Base-by-base conservation (phyloP, 2,797 vertebrate genomes). In the Bradypodion ventrale region DNA sequence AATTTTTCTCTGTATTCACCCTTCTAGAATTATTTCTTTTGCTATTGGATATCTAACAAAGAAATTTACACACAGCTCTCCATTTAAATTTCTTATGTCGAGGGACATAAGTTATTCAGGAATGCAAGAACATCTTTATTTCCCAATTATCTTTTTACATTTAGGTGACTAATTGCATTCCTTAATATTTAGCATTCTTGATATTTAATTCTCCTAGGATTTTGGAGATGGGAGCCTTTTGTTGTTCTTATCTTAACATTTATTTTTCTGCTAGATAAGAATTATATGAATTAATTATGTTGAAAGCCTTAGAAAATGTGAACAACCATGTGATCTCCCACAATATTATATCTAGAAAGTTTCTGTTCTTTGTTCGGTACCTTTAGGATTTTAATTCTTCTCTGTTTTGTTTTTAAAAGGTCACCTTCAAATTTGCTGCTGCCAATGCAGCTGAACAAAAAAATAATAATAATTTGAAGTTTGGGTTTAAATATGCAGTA, bases 1-100 rank as follows among this genome's bases (percentile, higher is more conserved):
- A 83, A 19, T 35, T 56, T 79, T 49, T 70, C 77, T 46, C 72
- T 89, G 82, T 91, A 78, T 92, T 76, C 91, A 83, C 89, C 68
- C 87, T 83, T 92, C 85, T 92, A 83, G 78, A 87, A 75, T 88
- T 92, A 88, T 62, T 88, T 62, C 81, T 85, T 83, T 84, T 70
- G 81, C 82, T 85, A 84, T 76, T 85, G 78, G 83, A 88, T 52
- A 66, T 75, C 23, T 90, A 80, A 77, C 87, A 83, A 89, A 89
- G 87, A 86, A 90, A 91, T 88, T 93, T 87, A 89, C 65, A 77
- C 66, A 63, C 88, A 89, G 88, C 75, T 86, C 87, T 88, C 80
- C 85, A 90, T 91, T 89, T 89, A 88, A 88, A 89, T 91, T 90
- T 91, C 75, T 16, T 87, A 81, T 25, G 42, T 75, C 88, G 35